Base-by-base conservation (phyloP, 2,113 vertebrate species). In the Campylomormyrus numenius region DNA sequence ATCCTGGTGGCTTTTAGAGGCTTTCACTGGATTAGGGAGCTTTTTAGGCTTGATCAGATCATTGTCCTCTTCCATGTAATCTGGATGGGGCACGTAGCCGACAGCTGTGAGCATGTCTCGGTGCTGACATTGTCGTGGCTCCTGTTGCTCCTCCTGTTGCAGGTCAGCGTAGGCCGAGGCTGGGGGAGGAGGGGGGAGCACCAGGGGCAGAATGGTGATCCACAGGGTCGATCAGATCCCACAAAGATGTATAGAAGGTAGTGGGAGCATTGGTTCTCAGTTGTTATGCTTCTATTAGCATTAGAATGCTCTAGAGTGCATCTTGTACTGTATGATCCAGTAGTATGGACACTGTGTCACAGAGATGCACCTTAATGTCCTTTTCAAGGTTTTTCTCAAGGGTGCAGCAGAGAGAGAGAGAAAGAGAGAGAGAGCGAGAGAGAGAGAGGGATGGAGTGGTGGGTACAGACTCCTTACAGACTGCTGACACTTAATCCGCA, bases 21-120 rank as follows among this genome's bases (percentile, higher is more conserved):
- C 96, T 96, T 97, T 98, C 56, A 98, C 97, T 0, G 97, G 97
- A 95, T 98, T 98, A 90, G 96, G 92, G 58, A 98, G 96, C 92
- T 98, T 98, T 95, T 97, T 98, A 90, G 97, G 97, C 88, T 97
- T 98, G 95, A 98, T 98, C 90, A 98, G 96, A 86, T 97, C 97
- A 0, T 97, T 94, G 86, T 96, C 97, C 92, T 93, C 94, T 74
- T 97, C 96, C 90, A 93, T 93, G 91, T 97, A 96, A 93, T 97
- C 97, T 0, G 96, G 96, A 89, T 96, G 94, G 88, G 96, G 94
- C 94, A 96, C 94, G 84, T 97, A 96, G 90, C 95, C 95, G 46
- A 91, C 91, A 58, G 90, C 62, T 2, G 90, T 91, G 11, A 92
- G 89, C 27, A 90, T 83, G 17, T 92, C 90, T 7, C 56, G 39